Evolutionary conservation across 2,888 invertebrate species (phyloP).

Genomic region (Gymnosoma rotundatum): DNA sequence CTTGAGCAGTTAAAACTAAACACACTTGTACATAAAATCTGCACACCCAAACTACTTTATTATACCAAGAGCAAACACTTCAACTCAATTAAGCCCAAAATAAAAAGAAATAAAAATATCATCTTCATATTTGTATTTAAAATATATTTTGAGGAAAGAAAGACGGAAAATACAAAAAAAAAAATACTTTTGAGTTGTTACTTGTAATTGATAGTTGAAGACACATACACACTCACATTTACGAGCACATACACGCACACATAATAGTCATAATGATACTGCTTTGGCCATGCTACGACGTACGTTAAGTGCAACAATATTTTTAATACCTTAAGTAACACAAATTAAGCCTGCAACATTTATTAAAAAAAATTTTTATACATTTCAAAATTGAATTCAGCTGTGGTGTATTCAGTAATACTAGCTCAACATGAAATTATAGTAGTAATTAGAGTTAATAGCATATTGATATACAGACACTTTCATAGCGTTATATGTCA

Average conservation of each 20-base stretch:
- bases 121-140: constrained; percentile 46
- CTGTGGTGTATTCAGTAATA: neutral
- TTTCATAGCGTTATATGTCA: constrained; percentile 42
- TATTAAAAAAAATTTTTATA: constrained; percentile 35
- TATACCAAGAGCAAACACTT: constrained; percentile 67
- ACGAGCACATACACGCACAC: neutral
- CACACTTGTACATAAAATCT: neutral
- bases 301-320: constrained; percentile 8
- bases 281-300: neutral
- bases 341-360: constrained; percentile 55
- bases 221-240: neutral
- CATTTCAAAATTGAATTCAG: neutral
- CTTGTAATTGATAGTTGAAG: constrained; percentile 55
- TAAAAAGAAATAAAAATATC: constrained; percentile 31
- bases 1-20: constrained; percentile 4
- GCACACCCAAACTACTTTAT: constrained; percentile 55
- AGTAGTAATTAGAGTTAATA: constrained; percentile 66
- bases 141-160: constrained; percentile 3
- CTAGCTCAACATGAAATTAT: constrained; percentile 44
- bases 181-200: constrained; percentile 18
- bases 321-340: constrained; percentile 59
- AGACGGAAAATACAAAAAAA: neutral
- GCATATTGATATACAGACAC: constrained; percentile 59
- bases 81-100: constrained; percentile 64
- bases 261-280: neutral